phyloP scores from a whole-genome alignment of 2,888 invertebrate genomes.

The Apamea anceps region DNA sequence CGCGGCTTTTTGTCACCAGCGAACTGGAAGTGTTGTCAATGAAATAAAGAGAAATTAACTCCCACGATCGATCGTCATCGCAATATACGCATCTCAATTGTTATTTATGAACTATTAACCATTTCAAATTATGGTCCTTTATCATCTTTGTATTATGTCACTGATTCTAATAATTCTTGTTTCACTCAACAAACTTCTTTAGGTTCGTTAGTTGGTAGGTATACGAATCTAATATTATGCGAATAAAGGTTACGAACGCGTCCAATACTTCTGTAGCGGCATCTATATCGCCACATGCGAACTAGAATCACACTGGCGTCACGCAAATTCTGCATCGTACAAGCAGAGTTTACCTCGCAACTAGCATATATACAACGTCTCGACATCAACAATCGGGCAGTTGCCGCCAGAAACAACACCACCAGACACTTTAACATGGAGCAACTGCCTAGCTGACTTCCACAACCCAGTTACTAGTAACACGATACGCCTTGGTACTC shows the following conservation, averaged over 20 bases:
- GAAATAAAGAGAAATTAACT: slow-evolving; percentile 46
- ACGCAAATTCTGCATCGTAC: no score
- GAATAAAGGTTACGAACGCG: no score
- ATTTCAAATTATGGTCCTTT: not conserved
- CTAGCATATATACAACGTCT: no score
- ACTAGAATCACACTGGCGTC: no score
- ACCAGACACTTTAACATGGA: not conserved
- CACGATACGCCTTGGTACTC: not conserved
- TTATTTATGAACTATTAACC: not conserved
- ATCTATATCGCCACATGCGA: no score
- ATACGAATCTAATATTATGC: no score
- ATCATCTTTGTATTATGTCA: not conserved
- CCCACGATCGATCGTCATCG: slow-evolving; percentile 19
- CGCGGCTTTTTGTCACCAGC: slow-evolving; percentile 71
- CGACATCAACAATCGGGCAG: no score
- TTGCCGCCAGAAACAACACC: no score
- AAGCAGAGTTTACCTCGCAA: no score
- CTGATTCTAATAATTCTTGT: not conserved
- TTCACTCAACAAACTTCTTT: not conserved
- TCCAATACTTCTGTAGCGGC: no score
- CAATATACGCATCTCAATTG: not conserved
- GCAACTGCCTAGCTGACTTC: not conserved
- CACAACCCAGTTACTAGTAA: not conserved
- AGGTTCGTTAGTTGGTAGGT: not conserved
- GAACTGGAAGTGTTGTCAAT: slow-evolving; percentile 57